Conservation (phyloP, 2,888 invertebrate species). For the Rotaria macrura region DNA sequence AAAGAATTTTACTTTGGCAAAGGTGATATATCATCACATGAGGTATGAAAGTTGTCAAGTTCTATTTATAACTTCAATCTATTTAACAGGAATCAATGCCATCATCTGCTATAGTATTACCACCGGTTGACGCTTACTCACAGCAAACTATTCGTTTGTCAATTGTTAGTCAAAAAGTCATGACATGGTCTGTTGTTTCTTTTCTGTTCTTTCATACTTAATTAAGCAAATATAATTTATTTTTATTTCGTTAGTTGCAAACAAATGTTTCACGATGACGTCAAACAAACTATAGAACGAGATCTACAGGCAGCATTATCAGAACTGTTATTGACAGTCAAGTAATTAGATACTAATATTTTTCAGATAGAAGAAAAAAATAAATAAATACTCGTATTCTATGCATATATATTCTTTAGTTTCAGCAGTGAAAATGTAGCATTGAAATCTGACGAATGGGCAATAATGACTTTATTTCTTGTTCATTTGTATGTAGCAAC, state of each 20-base stretch:
- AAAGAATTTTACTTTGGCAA: background rate
- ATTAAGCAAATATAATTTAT: no score
- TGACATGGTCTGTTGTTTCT: background rate
- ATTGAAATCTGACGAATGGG: background rate
- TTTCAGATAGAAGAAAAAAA: no score
- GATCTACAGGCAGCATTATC: background rate
- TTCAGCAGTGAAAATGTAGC: background rate
- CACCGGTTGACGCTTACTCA: background rate
- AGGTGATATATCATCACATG: background rate
- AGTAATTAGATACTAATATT: background rate
- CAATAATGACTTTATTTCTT: background rate
- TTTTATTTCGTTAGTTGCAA: background rate
- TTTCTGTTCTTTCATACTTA: background rate
- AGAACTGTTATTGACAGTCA: background rate
- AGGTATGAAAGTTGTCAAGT: background rate
- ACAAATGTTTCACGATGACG: background rate
- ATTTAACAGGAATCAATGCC: background rate
- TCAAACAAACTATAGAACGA: background rate
- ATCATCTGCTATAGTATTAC: background rate
- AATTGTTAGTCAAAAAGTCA: background rate
- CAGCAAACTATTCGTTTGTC: background rate
- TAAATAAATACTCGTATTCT: background rate
- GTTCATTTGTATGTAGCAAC: background rate
- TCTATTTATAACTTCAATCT: background rate
- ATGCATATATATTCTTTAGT: background rate